Percentiles rank a stretch among this genome's conserved stretches.
Conservation (phyloP, 1,140 invertebrate species). For the Aradophagus sp. region DNA sequence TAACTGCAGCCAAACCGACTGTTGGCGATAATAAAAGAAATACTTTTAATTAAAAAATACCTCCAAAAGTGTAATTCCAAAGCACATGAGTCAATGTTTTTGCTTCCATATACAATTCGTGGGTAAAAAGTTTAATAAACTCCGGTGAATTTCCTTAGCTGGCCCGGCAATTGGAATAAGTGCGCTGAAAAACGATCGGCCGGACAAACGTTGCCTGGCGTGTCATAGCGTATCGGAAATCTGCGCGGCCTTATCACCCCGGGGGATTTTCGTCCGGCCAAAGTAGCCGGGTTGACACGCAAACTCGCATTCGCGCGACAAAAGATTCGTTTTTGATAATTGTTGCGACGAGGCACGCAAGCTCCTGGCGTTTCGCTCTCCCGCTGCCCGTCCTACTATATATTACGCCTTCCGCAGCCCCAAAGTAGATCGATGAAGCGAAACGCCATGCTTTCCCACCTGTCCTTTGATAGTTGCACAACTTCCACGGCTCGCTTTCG, state of each 20-base stretch:
- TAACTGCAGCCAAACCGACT: too few species aligned
- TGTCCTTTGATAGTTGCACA: constrained; percentile 51
- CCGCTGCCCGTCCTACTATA: constrained; percentile 27
- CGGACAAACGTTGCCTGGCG: constrained; percentile 11
- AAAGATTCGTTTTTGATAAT: constrained; percentile 55
- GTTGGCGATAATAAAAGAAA: too few species aligned
- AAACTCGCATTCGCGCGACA: constrained; percentile 44
- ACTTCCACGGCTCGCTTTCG: constrained; percentile 42
- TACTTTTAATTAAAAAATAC: too few species aligned
- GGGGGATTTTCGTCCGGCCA: constrained; percentile 39
- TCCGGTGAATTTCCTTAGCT: too few species aligned
- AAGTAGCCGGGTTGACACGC: constrained; percentile 42
- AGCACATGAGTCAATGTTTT: too few species aligned
- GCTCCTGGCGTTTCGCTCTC: constrained; percentile 37
- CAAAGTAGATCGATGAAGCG: constrained; percentile 52
- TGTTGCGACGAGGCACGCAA: constrained; percentile 47
- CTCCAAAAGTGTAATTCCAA: too few species aligned
- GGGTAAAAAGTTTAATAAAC: too few species aligned
- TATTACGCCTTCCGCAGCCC: constrained; percentile 26
- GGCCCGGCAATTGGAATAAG: too few species aligned
- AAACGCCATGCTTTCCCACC: constrained; percentile 51
- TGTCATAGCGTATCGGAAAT: constrained; percentile 25
- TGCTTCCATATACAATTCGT: too few species aligned
- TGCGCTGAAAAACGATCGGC: too few species aligned
- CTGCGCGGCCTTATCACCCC: constrained; percentile 27